Base-by-base conservation (phyloP, 2,113 vertebrate species). In the Raja brachyura region DNA sequence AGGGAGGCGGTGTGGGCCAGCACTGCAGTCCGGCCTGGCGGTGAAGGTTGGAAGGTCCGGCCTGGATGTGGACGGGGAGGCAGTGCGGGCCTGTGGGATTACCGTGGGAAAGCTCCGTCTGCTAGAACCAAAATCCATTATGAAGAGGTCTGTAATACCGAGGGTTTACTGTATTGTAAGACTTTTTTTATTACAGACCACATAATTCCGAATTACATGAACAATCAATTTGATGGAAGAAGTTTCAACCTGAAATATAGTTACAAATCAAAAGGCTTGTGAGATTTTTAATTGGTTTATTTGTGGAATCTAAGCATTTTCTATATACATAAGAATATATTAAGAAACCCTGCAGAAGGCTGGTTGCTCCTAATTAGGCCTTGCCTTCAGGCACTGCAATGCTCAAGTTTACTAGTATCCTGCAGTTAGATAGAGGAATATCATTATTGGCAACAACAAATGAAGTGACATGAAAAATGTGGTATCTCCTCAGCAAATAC, bases 351-450 rank as follows among this genome's bases (percentile, higher is more conserved):
- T 22, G 33, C 9, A 90, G 61, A 25, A 73, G 11, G 68, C 66
- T 54, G 90, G 33, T 5, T 73, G 66, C 10, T 92, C 39, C 39
- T 92, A 74, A 73, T 92, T 70, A 92, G 22, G 8, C 33, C 6
- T 31, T 70, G 88, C 88, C 31, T 48, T 90, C 33, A 70, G 88
- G 88, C 33, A 25, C 18, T 39, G 33, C 88, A 90, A 73, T 28
- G 22, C 10, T 74, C 10, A 48, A 54, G 22, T 73, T 73, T 92
- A 74, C 68, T 92, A 9, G 66, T 48, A 25, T 28, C 88, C 66
- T 92, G 16, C 48, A 73, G 88, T 28, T 68, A 92, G 31, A 88
- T 73, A 92, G 39, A 73, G 90, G 68, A 92, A 39, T 68, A 73
- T 92, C 13, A 14, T 25, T 92, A 20, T 22, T 70, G 22, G 20